Percentiles rank a stretch among this genome's conserved stretches.
Conservation (phyloP, 1,140 invertebrate species). For the Drosophila persimilis region DNA sequence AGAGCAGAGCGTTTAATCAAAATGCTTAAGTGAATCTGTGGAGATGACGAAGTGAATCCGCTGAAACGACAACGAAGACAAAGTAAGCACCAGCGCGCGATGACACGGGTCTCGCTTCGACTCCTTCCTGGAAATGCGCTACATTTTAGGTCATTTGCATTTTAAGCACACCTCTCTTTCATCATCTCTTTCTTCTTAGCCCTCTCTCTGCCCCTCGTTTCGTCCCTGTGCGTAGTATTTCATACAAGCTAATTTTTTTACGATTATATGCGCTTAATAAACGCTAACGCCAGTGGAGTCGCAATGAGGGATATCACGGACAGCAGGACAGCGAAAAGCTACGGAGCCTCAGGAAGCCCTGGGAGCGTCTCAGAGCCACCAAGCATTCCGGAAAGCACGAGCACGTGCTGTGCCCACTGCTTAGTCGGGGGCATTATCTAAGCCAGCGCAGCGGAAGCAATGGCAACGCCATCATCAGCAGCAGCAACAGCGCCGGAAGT, state of each 20-base stretch:
- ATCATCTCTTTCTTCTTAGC: neutral
- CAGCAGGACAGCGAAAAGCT: neutral
- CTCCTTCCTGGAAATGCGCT: slow-evolving; percentile 28
- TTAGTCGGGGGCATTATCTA: slow-evolving; percentile 45
- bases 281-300: slow-evolving; percentile 49
- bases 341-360: slow-evolving; percentile 11
- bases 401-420: slow-evolving; percentile 59
- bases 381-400: slow-evolving; percentile 5
- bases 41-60: slow-evolving; percentile 7
- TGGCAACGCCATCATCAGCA: slow-evolving; percentile 38
- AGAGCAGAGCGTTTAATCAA: slow-evolving; percentile 48
- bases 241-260: slow-evolving; percentile 70
- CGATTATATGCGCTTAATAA: slow-evolving; percentile 68
- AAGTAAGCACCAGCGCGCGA: neutral
- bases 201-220: slow-evolving; percentile 6
- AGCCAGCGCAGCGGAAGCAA: slow-evolving; percentile 43
- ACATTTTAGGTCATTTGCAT: slow-evolving; percentile 48
- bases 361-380: slow-evolving; percentile 9
- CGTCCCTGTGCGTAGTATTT: slow-evolving; percentile 44
- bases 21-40: slow-evolving; percentile 46
- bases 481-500: slow-evolving; percentile 32
- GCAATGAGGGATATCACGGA: slow-evolving; percentile 39
- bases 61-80: slow-evolving; percentile 10
- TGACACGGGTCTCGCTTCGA: slow-evolving; percentile 13
- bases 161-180: slow-evolving; percentile 23